Evolutionary conservation across 2,797 vertebrate genomes (phyloP), one percentile per base, ranked within the genome.

Genomic region (Sparidentex hasta): DNA sequence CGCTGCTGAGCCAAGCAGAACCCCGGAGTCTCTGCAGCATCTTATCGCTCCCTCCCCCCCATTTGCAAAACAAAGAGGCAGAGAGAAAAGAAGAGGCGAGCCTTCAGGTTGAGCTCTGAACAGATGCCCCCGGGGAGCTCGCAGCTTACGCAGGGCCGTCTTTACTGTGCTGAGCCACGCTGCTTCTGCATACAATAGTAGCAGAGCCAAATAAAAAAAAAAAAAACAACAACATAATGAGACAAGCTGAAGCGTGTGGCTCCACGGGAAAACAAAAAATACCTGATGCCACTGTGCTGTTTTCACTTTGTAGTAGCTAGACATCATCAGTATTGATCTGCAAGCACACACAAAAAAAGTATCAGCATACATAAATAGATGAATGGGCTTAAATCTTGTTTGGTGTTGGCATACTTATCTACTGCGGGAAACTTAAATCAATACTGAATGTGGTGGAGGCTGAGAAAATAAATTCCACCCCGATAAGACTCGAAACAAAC

Each of bases 31-130:
- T 92, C 86, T 89, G 90, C 90, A 84, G 87, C 84, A 87, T 85
- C 77, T 87, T 84, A 83, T 68, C 13, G 16, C 56, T 52, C 58
- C 65, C 73, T 44, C 71, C 64, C 25, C 65, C 33, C 68, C 69
- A 85, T 93, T 92, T 90, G 81, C 81, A 92, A 94, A 93, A 92
- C 89, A 94, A 93, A 90, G 88, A 91, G 80, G 86, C 82, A 86
- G 79, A 82, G 76, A 88, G 85, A 27, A 33, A 33, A 83, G 80
- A 86, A 69, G 78, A 88, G 84, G 87, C 75, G 55, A 87, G 87
- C 74, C 86, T 89, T 85, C 83, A 91, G 89, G 90, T 91, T 85
- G 86, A 92, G 88, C 88, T 90, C 82, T 41, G 65, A 66, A 82
- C 44, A 54, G 79, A 87, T 80, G 68, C 92, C 90, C 84, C 71